Base-by-base conservation (phyloP, 2,113 vertebrate genomes). In the Chaetura pelagica region DNA sequence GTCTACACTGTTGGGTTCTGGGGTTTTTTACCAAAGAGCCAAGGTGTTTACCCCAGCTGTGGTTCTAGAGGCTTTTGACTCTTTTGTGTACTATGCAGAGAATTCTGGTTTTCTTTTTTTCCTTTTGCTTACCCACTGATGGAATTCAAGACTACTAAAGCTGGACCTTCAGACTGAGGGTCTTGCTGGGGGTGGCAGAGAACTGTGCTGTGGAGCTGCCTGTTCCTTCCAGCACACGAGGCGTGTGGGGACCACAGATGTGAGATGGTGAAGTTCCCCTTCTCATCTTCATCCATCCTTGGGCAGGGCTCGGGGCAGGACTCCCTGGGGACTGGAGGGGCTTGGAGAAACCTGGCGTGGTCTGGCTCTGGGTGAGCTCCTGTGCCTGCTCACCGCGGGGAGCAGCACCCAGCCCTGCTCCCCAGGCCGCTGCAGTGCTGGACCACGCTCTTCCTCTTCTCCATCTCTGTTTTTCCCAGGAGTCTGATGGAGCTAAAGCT, bases 211-310 rank as follows among this genome's bases (percentile, higher is more conserved):
- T 6, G 8, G n/a, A 21, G 52, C n/a, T 2, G 1, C 62, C 40
- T 0, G 3, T 34, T 69, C 55, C 34, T 61, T 15, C 22, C 12
- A 18, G 51, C 23, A 10, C 24, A 22, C 46, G 1, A 1, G 3
- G 22, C 7, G 12, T 9, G 26, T 20, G 34, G 30, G 62, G 42
- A 35, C 55, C 49, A 1, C 12, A 11, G 69, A 4, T 29, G 18
- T 3, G 32, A 61, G 48, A 15, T 22, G 4, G 1, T 24, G 32
- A 16, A 55, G 16, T 32, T 27, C 24, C 15, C 22, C 5, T 20
- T 30, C 15, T 24, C 46, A 32, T 51, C 27, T 74, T n/a, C 52
- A 4, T 22, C 58, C 44, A 16, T 10, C 13, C 22, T 21, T 0
- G 2, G 46, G 55, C 24, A 15, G 0, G 3, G 24, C 71, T 62